phyloP scores from a whole-genome alignment of 1,140 invertebrate species.

The Eufriesea mexicana region DNA sequence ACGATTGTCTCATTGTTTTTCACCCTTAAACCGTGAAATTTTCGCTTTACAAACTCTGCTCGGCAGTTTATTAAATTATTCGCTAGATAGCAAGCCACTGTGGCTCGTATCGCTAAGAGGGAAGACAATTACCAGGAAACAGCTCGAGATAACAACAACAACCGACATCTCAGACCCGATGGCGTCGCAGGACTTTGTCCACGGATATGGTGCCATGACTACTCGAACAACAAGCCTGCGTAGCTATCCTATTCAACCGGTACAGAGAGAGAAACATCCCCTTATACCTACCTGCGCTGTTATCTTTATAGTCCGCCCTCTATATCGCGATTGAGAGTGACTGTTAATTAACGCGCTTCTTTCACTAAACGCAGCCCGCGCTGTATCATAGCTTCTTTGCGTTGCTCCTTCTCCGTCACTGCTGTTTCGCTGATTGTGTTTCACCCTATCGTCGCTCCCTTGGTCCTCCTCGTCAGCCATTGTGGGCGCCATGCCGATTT shows the following conservation, averaged over 20 bases:
- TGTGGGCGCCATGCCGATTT: neutral
- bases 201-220: conserved; percentile 59
- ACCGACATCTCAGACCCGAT: conserved; percentile 62
- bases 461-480: too few species aligned
- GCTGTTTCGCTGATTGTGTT: neutral
- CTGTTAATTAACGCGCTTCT: conserved; percentile 69
- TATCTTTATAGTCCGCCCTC: conserved; percentile 66
- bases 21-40: conserved; percentile 70
- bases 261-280: conserved; percentile 15
- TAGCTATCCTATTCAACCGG: conserved; percentile 43
- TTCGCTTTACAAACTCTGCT: conserved; percentile 64
- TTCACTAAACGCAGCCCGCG: conserved; percentile 39
- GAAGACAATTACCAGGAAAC: conserved; percentile 75
- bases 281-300: conserved; percentile 48
- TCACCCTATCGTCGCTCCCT: neutral
- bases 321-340: conserved; percentile 61
- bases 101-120: conserved; percentile 61
- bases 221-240: conserved; percentile 53
- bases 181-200: conserved; percentile 60
- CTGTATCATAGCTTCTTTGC: neutral
- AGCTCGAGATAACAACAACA: conserved; percentile 73
- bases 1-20: conserved; percentile 60
- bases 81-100: conserved; percentile 70
- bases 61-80: conserved; percentile 75
- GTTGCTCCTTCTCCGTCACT: too few species aligned